Evolutionary conservation across 2,888 invertebrate species (phyloP), one percentile per base, ranked within the genome.

Genomic region (Spicauda simplicius): DNA sequence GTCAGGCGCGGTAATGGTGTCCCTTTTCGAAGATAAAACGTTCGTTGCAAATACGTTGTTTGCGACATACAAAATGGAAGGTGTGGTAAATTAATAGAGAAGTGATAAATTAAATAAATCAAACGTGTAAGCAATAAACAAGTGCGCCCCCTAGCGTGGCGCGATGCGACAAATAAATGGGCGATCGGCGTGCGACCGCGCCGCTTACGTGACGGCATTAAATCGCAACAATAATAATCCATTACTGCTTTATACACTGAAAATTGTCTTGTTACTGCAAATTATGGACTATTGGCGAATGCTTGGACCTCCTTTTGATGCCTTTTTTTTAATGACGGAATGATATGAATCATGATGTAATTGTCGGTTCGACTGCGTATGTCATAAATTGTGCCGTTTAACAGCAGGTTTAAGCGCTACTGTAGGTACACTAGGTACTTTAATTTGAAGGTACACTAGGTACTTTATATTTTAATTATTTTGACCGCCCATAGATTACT

Each of bases 51-150:
- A 25, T 25, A 25, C 5, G 25, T 25, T 60, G 45, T 66, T 66
- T 66, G 60, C 54, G 52, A 30, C 50, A 16, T 57, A 71, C 68
- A 71, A 70, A 41, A 69, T 66, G 48, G 68, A 37, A 55, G 54
- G 60, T 56, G 52, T 61, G 60, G 61, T 67, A 61, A 61, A 67
- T 67, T 67, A 67, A 67, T 67, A 67, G 67, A 61, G 67, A 73
- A 76, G 73, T 76, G 79, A 80, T 77, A 80, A 79, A 81, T 81
- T 71, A 75, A 72, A 77, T 79, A 77, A 79, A 87, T 86, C 83
- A 86, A 82, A 84, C 85, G 81, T 84, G 83, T 79, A 73, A 75
- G 69, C 74, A 75, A 82, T 83, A 85, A 85, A 86, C 78, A 78
- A 77, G 68, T 62, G 73, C 76, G 77, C 81, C 81, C 82, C 81